Base-by-base conservation (phyloP, 2,888 invertebrate genomes). In the Nomada ruficornis region DNA sequence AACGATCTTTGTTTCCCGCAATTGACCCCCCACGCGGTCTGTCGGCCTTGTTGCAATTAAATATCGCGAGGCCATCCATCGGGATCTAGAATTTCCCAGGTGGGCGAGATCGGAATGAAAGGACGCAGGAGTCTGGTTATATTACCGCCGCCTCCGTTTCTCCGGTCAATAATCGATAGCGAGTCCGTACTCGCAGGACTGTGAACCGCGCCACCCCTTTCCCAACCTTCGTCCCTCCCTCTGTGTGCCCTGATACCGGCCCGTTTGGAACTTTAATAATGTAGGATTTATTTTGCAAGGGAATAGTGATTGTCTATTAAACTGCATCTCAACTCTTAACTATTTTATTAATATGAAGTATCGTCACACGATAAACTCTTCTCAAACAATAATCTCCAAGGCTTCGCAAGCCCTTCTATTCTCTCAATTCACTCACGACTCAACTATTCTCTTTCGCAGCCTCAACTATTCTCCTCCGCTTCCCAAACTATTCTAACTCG, bases 111-210 rank as follows among this genome's bases (percentile, higher is more conserved):
- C 69, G 71, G 81, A 80, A 74, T 73, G 80, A 67, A 82, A 86
- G 84, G 77, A 63, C 68, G 80, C 55, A 65, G 36, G 75, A 47
- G 15, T 20, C 5, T 18, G 18, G 57, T 26, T 60, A 79, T 84
- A 87, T 85, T 73, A 81, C 73, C 77, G 77, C 74, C 73, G 74
- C 73, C 83, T 73, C 76, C 82, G 80, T 83, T 83, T 84, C 85
- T 80, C 77, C 79, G 88, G 89, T 91, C 91, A 90, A 92, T 92
- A 92, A 92, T 92, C 92, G 91, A 92, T 92, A 91, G 87, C 80
- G 55, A 85, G 84, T 85, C 85, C 77, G 89, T 81, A 83, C 77
- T 76, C 85, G 79, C 75, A 86, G 83, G 76, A 85, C 81, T 78
- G 76, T 82, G 86, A 88, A 87, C 83, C 68, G 62, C 77, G 68